Evolutionary conservation across 2,888 invertebrate genomes (phyloP).

Genomic region (Punctoribates punctum): DNA sequence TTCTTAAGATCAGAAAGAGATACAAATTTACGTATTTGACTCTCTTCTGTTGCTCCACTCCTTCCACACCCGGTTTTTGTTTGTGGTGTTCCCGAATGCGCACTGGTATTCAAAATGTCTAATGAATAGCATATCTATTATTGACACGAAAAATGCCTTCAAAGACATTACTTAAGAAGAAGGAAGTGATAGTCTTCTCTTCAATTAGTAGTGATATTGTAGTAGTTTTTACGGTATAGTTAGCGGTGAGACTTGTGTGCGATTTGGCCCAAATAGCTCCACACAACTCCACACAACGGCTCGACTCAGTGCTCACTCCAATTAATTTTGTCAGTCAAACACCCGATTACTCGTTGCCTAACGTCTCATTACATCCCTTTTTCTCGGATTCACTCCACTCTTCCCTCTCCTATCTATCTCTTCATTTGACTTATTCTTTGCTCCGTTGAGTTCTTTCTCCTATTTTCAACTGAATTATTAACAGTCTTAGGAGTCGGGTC

Average conservation of each 20-base stretch:
- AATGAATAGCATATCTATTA: background rate
- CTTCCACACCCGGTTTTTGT: background rate
- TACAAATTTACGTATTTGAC: background rate
- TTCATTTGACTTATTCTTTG: too few species aligned
- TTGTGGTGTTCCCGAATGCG: too few species aligned
- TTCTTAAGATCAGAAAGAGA: too few species aligned
- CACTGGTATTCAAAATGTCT: too few species aligned
- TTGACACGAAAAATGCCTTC: background rate
- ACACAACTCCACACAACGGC: background rate
- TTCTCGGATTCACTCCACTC: background rate
- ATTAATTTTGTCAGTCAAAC: slow-evolving; percentile 27
- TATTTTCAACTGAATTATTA: background rate
- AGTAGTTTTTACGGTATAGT: slow-evolving; percentile 6
- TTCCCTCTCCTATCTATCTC: background rate
- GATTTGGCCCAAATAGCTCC: background rate
- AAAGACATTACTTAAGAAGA: background rate
- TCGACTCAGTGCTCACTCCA: background rate
- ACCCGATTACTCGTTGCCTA: slow-evolving; percentile 10
- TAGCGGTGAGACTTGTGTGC: background rate
- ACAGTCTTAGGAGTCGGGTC: too few species aligned
- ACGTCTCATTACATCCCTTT: background rate
- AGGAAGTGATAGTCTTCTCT: background rate
- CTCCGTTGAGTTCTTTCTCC: background rate
- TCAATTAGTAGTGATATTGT: background rate
- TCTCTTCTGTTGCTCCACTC: background rate